A percentile compares a stretch with the other conserved stretches of the same genome.
phyloP scores from a whole-genome alignment of 2,797 vertebrate species.

The Danio jaintianensis region DNA sequence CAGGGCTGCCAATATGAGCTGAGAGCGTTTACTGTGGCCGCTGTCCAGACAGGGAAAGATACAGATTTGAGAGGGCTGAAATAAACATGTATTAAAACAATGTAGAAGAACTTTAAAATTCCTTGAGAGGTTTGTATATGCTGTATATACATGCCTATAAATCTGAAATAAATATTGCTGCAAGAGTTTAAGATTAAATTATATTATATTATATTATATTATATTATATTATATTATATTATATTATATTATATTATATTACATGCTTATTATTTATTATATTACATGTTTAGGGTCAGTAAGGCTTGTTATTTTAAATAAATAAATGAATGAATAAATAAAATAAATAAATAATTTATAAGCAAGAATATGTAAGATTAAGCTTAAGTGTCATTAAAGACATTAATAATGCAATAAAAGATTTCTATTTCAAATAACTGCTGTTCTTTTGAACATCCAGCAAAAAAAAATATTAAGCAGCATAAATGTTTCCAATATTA shows the following conservation, averaged over 20 bases:
- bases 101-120: slow-evolving; percentile 21
- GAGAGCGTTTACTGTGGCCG: slow-evolving; percentile 31
- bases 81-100: slow-evolving; percentile 31
- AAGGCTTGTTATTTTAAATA: neutral
- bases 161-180: slow-evolving; percentile 19
- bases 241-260: neutral
- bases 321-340: no score
- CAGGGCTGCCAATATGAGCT: slow-evolving; percentile 27
- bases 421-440: neutral
- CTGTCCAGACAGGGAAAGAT: slow-evolving; percentile 38
- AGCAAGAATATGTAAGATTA: neutral
- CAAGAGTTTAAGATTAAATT: neutral
- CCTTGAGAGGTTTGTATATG: neutral
- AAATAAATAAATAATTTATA: no score
- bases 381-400: neutral
- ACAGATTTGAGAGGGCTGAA: slow-evolving; percentile 23
- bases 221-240: neutral
- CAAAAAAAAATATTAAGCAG: neutral
- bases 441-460: neutral
- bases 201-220: neutral
- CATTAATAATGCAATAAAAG: neutral
- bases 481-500: neutral
- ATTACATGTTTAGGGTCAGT: neutral
- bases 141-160: neutral
- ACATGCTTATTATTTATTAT: no score